Evolutionary conservation across 2,113 vertebrate genomes (phyloP).

Genomic region (Ochotona princeps): DNA sequence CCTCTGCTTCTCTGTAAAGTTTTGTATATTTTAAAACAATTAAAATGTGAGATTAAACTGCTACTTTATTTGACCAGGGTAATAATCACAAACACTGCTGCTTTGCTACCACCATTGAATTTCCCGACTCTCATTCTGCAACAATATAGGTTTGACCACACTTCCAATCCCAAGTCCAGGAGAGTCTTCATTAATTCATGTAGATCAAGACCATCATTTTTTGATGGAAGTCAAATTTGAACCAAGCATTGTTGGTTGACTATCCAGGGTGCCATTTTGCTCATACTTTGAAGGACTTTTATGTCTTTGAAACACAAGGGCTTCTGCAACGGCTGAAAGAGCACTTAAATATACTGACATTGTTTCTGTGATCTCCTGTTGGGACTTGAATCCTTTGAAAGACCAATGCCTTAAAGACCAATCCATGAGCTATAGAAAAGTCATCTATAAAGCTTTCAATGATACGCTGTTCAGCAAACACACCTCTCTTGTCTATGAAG

Average conservation of each 20-base stretch:
- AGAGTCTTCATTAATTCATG: neutral
- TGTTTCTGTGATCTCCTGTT: neutral
- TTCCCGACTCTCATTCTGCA: neutral
- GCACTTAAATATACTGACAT: neutral
- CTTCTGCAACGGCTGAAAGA: neutral
- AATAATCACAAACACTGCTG: neutral
- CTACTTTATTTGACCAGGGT: neutral
- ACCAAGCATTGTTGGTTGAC: neutral
- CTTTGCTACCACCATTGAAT: neutral
- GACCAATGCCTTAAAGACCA: neutral
- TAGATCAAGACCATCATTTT: neutral
- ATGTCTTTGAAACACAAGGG: neutral
- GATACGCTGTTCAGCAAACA: neutral
- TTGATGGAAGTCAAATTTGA: neutral
- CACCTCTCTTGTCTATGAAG: neutral
- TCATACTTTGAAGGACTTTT: neutral
- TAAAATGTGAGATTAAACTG: neutral
- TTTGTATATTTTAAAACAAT: neutral
- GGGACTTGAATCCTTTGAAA: slow-evolving; percentile 36
- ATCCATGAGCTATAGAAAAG: neutral
- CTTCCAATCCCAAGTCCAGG: neutral
- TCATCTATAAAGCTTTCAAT: neutral
- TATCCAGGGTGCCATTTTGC: neutral
- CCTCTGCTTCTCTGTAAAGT: neutral
- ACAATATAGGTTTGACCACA: neutral